phyloP scores from a whole-genome alignment of 2,113 vertebrate species.

The Psittacara wagleri region DNA sequence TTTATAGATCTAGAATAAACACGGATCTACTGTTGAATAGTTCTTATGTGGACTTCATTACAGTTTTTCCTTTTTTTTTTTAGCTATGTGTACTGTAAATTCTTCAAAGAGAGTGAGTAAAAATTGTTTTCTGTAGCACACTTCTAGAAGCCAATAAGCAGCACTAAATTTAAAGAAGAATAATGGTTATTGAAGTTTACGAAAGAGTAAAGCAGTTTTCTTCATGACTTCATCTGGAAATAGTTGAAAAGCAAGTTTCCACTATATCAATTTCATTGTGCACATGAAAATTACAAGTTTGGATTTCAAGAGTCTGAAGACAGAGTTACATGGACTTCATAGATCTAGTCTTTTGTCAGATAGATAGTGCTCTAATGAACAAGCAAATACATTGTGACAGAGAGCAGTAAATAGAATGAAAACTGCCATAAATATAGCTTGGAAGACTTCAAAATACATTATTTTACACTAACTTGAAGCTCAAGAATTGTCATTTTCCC shows the following conservation, averaged over 20 bases:
- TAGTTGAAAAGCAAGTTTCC: neutral
- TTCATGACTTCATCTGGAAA: neutral
- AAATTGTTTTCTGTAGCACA: neutral
- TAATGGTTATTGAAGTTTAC: neutral
- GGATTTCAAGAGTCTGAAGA: neutral
- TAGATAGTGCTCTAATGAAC: neutral
- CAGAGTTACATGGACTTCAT: neutral
- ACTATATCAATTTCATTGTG: neutral
- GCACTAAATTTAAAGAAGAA: neutral
- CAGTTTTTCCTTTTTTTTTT: neutral
- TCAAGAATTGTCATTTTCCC: neutral
- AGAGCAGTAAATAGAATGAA: neutral
- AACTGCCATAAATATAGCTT: neutral
- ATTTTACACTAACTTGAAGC: neutral
- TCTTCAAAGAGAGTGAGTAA: neutral
- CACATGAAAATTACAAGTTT: neutral
- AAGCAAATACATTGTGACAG: slow-evolving; percentile 17
- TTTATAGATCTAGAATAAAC: neutral
- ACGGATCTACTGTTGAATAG: neutral
- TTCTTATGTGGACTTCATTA: neutral
- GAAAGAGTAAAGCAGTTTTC: neutral
- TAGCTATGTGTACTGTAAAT: neutral
- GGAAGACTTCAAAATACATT: neutral
- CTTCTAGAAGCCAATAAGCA: neutral
- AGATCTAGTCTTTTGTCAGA: neutral